Evolutionary conservation across 1,140 invertebrate species (phyloP).

Genomic region (Riptortus pedestris): DNA sequence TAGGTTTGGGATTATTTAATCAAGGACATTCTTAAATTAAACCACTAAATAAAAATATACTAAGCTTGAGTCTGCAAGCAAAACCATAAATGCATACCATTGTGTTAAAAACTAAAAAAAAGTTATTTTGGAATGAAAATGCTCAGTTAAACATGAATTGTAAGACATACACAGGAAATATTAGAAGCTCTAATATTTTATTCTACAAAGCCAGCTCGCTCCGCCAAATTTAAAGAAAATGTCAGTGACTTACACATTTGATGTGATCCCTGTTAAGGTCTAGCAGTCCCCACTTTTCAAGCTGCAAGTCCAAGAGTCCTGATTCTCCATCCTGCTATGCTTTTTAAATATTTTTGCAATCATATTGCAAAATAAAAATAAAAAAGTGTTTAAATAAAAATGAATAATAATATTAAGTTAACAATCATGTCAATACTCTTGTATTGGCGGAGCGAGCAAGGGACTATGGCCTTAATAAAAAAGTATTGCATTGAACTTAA

Average conservation of each 20-base stretch:
- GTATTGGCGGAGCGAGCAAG: conserved; percentile 13
- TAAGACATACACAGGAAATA: background rate
- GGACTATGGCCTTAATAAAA: background rate
- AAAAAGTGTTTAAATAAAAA: background rate
- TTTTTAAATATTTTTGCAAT: conserved; percentile 8
- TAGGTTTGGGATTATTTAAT: no score
- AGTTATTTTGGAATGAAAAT: background rate
- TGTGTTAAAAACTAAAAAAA: background rate
- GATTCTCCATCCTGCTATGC: background rate
- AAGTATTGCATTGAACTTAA: no score
- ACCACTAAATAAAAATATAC: no score
- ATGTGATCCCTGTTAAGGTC: background rate
- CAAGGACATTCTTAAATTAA: no score
- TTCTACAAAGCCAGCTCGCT: conserved; percentile 15
- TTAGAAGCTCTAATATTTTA: conserved; percentile 12
- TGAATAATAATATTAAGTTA: background rate
- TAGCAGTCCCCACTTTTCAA: background rate
- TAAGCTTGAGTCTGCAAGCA: background rate
- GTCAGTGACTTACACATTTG: conserved; percentile 9
- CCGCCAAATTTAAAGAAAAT: conserved; percentile 15
- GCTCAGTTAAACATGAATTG: background rate
- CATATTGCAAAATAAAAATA: background rate
- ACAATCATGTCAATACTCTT: background rate
- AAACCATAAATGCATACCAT: background rate
- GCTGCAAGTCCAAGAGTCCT: background rate